Percentiles rank a stretch among this genome's conserved stretches.
Evolutionary conservation across 2,113 vertebrate species (phyloP).

Genomic region (Malurus alboscapulatus): DNA sequence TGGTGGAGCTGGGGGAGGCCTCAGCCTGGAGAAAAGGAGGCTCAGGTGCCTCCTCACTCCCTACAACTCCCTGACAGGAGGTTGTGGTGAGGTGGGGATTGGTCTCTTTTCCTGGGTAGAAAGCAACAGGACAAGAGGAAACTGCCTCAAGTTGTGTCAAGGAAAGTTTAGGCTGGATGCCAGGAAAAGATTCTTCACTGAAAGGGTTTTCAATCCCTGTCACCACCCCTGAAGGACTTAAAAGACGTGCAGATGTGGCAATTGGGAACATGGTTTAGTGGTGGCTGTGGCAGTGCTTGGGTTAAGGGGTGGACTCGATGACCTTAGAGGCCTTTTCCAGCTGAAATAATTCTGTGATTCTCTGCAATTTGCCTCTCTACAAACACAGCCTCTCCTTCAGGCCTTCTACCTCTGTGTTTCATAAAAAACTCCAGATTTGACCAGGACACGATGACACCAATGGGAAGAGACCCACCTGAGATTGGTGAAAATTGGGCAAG

Average conservation of each 20-base stretch:
- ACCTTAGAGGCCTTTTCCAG: not conserved
- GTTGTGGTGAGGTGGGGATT: no score
- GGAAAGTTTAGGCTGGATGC: not conserved
- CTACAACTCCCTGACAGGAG: not conserved
- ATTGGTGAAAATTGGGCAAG: not conserved
- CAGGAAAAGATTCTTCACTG: not conserved
- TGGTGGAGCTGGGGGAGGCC: not conserved
- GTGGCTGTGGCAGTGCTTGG: not conserved
- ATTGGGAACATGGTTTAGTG: not conserved
- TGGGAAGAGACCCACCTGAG: not conserved
- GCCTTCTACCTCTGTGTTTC: not conserved
- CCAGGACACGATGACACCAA: fast-evolving
- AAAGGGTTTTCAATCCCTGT: not conserved
- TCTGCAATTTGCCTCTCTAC: not conserved
- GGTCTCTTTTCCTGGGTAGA: not conserved
- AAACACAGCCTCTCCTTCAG: not conserved
- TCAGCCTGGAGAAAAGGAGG: not conserved
- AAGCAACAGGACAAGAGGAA: not conserved
- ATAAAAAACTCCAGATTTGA: not conserved
- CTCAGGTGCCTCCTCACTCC: not conserved
- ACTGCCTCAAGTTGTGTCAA: not conserved
- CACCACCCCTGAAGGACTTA: no score
- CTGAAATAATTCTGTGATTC: not conserved
- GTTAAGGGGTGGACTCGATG: not conserved
- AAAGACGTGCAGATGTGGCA: not conserved